Base-by-base conservation (phyloP, 2,888 invertebrate genomes). In the Escarpia spicata region DNA sequence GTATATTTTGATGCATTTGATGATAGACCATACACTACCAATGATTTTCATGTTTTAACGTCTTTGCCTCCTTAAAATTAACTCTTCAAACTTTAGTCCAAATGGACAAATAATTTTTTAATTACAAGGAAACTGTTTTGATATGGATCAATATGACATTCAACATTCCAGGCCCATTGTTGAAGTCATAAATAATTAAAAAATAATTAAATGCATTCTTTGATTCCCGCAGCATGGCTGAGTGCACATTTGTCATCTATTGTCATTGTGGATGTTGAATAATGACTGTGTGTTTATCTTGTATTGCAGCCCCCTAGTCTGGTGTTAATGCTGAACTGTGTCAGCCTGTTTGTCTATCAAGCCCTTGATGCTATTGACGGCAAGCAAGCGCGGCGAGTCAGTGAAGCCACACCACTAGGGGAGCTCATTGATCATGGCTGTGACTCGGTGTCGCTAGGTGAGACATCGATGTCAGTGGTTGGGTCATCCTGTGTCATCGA, bases 371-470 rank as follows among this genome's bases (percentile, higher is more conserved):
- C 99, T 91, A 99, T 99, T 94, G 99, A 99, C 97, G 99, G 99
- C 91, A 99, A 99, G 97, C 99, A 99, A 97, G 99, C 99, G 0
- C 97, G 99, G 94, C 97, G 99, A 95, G 99, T 99, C 31, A 98
- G 98, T 94, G 98, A 98, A 93, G 98, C 98, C 94, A 98, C 98
- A 91, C 99, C 99, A 0, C 97, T 99, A 37, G 99, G 99, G 26
- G 99, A 99, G 97, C 97, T 99, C 44, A 99, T 99, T 97, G 99
- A 99, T 97, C 99, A 99, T 97, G 99, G 99, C 95, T 99, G 99
- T 97, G 99, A 99, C 97, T 99, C 99, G 90, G 98, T 99, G 96
- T 99, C 99, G 44, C 99, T 99, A 95, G 94, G 94, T 94, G 91
- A 92, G 92, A 91, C 44, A 91, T 43, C 91, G 37, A 37, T 44